These are phyloP conservation scores for Ctenopoma kingsleyae DNA, from an alignment of 2,797 vertebrate species.

Conservation along the genomic window DNA sequence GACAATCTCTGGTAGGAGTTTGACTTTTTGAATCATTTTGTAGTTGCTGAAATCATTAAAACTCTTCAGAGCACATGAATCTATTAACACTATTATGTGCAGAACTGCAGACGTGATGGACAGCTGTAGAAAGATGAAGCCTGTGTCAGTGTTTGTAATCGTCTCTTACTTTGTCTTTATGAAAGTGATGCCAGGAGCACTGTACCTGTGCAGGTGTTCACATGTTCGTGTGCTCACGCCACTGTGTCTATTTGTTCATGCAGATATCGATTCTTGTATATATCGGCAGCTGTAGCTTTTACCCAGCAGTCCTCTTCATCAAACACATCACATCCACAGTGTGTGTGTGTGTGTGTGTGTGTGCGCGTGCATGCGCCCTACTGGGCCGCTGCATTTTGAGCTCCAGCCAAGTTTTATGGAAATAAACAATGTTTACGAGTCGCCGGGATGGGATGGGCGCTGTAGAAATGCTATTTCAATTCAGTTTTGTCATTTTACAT, in stretches of 20 bases:
- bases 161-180: background rate
- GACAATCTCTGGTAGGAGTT: too few relatives aligned
- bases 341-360: conserved; percentile 17
- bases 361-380: conserved; percentile 10
- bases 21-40: background rate
- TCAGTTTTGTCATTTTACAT: conserved; percentile 47
- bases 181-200: background rate
- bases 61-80: background rate
- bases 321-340: conserved; percentile 17
- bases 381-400: conserved; percentile 3
- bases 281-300: conserved; percentile 26
- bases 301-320: conserved; percentile 36
- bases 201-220: background rate
- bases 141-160: background rate
- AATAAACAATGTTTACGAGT: conserved; percentile 61
- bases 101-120: background rate
- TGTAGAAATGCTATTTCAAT: conserved; percentile 51
- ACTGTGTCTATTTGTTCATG: too few relatives aligned
- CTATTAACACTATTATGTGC: background rate
- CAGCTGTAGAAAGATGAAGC: background rate
- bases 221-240: too few relatives aligned
- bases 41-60: background rate
- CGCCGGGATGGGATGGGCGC: conserved; percentile 16
- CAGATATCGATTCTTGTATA: conserved; percentile 32
- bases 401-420: conserved; percentile 46